Conservation (phyloP, 2,113 vertebrate genomes). For the Willisornis vidua region DNA sequence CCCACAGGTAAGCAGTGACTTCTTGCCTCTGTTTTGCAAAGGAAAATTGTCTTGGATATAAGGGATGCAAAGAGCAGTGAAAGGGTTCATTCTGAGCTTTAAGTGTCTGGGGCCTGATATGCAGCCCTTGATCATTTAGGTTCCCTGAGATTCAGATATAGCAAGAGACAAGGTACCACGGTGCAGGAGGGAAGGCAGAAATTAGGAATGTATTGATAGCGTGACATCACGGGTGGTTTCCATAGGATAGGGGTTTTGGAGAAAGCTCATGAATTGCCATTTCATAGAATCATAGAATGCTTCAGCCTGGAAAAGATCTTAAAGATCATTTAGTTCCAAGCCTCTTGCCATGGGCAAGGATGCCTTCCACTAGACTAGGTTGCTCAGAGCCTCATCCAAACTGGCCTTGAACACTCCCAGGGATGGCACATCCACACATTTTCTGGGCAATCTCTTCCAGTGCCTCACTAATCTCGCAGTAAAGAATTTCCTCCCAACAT, state of each 20-base stretch:
- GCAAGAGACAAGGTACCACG: background rate
- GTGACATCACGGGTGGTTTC: background rate
- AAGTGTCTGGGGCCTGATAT: background rate
- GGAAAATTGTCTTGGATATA: background rate
- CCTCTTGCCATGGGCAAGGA: background rate
- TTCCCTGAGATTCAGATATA: background rate
- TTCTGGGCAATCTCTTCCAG: background rate
- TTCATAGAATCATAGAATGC: background rate
- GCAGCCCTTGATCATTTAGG: background rate
- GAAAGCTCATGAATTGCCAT: background rate
- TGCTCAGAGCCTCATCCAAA: background rate
- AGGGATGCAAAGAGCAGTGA: background rate
- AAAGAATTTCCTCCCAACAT: background rate
- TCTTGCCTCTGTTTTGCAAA: background rate
- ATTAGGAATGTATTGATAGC: background rate
- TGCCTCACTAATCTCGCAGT: background rate
- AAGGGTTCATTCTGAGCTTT: background rate
- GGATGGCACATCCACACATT: background rate
- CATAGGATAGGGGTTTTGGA: background rate
- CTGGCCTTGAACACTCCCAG: background rate
- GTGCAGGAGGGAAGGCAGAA: background rate
- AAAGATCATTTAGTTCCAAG: background rate
- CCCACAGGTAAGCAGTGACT: background rate
- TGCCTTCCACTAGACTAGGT: fast-evolving
- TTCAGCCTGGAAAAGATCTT: background rate